Evolutionary conservation across 2,888 invertebrate species (phyloP).

Genomic region (Xestia c-nigrum): DNA sequence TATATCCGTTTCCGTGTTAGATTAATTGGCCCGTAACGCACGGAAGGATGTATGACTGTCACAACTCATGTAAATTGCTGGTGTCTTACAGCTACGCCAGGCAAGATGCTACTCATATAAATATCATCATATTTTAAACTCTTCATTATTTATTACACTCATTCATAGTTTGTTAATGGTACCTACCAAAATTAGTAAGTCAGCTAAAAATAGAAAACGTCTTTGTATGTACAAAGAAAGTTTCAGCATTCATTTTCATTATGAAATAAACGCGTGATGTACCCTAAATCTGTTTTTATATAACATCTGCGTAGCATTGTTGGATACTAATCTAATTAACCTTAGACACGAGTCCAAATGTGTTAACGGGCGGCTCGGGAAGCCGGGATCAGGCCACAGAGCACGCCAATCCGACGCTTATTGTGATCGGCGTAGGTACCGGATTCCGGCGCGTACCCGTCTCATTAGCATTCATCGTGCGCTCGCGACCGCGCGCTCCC

Average conservation of each 20-base stretch:
- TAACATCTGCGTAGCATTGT: slow-evolving; percentile 82
- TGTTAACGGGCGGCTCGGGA: slow-evolving; percentile 87
- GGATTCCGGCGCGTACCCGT: slow-evolving; percentile 73
- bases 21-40: slow-evolving; percentile 88
- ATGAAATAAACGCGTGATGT: slow-evolving; percentile 54
- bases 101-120: slow-evolving; percentile 44
- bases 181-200: not conserved
- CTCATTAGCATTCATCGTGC: slow-evolving; percentile 90
- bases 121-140: slow-evolving; percentile 43
- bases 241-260: slow-evolving; percentile 55
- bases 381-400: slow-evolving; percentile 71
- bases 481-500: slow-evolving; percentile 88
- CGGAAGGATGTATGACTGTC: slow-evolving; percentile 88
- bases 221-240: slow-evolving; percentile 20
- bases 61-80: slow-evolving; percentile 88
- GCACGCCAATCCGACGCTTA: slow-evolving; percentile 76
- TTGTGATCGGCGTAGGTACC: slow-evolving; percentile 73
- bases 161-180: not conserved
- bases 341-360: slow-evolving; percentile 89
- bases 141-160: slow-evolving; percentile 12
- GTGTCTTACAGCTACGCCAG: slow-evolving; percentile 67
- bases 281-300: slow-evolving; percentile 78
- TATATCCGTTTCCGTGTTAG: slow-evolving; percentile 89
- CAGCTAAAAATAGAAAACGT: slow-evolving; percentile 8
- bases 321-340: slow-evolving; percentile 89